A percentile compares a stretch with the other conserved stretches of the same genome.
phyloP scores from a whole-genome alignment of 1,140 invertebrate species.

The Coelopa frigida region DNA sequence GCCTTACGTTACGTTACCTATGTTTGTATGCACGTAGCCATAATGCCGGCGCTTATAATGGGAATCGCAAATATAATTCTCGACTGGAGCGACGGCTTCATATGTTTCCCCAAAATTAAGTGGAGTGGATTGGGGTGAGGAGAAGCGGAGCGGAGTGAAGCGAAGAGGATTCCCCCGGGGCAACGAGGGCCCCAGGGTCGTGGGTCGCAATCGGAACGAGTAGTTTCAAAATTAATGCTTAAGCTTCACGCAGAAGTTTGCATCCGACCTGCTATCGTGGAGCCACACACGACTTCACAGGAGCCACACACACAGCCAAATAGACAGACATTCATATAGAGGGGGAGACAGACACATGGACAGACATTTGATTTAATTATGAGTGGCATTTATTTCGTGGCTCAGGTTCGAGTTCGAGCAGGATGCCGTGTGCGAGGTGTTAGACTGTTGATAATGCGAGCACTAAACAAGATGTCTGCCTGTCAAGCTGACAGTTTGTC shows the following conservation, averaged over 20 bases:
- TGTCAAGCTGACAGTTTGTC: constrained; percentile 42
- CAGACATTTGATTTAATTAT: constrained; percentile 46
- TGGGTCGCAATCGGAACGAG: too few relatives aligned
- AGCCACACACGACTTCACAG: too few relatives aligned
- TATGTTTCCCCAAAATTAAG: too few relatives aligned
- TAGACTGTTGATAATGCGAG: constrained; percentile 45
- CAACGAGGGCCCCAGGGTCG: too few relatives aligned
- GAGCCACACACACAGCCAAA: background rate
- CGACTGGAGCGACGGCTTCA: too few relatives aligned
- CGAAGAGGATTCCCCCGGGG: too few relatives aligned
- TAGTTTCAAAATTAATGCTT: too few relatives aligned
- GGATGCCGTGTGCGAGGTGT: constrained; percentile 28
- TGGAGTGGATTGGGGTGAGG: too few relatives aligned
- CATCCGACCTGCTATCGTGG: too few relatives aligned
- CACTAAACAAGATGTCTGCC: constrained; percentile 26
- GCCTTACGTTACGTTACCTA: too few relatives aligned
- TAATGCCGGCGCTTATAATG: background rate
- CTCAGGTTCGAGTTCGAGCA: constrained; percentile 11
- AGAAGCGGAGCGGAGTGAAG: too few relatives aligned
- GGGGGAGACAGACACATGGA: constrained; percentile 28
- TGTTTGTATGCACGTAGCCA: background rate
- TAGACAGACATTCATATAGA: background rate
- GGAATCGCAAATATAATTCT: background rate
- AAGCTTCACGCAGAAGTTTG: too few relatives aligned
- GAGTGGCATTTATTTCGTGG: constrained; percentile 42